Percentiles rank a stretch among this genome's conserved stretches.
Conservation (phyloP, 1,140 invertebrate species). For the Hetaerina americana region DNA sequence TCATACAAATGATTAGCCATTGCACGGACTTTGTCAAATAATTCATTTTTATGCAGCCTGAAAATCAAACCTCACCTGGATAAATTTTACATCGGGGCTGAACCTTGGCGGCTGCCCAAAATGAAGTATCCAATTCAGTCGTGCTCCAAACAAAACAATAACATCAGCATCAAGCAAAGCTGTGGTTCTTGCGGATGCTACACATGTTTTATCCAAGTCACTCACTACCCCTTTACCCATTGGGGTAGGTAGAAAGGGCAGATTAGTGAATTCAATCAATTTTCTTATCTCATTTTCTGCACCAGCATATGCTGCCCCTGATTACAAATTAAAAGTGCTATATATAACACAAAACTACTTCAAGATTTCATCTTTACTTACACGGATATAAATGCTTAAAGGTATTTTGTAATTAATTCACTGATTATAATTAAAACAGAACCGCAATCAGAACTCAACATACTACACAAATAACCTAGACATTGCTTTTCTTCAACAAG, state of each 20-base stretch:
- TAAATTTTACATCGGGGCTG: slow-evolving; percentile 67
- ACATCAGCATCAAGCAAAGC: slow-evolving; percentile 81
- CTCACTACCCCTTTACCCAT: slow-evolving; percentile 93
- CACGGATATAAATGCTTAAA: too few species aligned
- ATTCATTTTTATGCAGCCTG: too few species aligned
- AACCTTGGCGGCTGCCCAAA: slow-evolving; percentile 85
- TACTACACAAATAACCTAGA: too few species aligned
- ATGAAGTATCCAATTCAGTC: slow-evolving; percentile 96
- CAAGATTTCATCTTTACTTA: too few species aligned
- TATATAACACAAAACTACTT: not conserved
- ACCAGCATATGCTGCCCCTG: slow-evolving; percentile 63
- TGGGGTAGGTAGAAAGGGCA: slow-evolving; percentile 87
- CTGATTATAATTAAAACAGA: too few species aligned
- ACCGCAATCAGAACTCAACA: too few species aligned
- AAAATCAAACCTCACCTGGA: slow-evolving; percentile 60
- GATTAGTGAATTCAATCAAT: slow-evolving; percentile 51
- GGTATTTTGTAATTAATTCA: too few species aligned
- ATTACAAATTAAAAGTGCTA: slow-evolving; percentile 2
- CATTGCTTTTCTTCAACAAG: too few species aligned
- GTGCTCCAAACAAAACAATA: slow-evolving; percentile 74
- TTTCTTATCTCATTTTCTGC: slow-evolving; percentile 57
- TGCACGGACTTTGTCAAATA: too few species aligned
- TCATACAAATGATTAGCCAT: too few species aligned
- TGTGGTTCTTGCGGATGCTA: slow-evolving; percentile 70
- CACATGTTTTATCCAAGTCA: slow-evolving; percentile 62